phyloP scores from a whole-genome alignment of 2,888 invertebrate species.

The Dicroscelio sp. region DNA sequence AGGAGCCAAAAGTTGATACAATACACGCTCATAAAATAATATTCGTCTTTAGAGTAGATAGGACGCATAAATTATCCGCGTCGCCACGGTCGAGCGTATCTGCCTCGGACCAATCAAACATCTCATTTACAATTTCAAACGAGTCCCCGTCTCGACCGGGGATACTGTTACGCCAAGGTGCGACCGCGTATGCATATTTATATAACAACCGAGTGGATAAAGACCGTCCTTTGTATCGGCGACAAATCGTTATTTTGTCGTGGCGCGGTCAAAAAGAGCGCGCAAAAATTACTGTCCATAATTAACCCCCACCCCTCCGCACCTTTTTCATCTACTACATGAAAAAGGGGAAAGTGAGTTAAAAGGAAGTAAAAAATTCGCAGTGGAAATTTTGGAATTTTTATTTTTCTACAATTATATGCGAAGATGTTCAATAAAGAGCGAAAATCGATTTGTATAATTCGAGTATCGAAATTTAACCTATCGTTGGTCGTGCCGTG shows the following conservation, averaged over 20 bases:
- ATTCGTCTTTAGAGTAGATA: conserved; percentile 59
- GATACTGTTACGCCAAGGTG: conserved; percentile 74
- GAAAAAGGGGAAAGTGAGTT: no score
- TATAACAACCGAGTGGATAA: conserved; percentile 68
- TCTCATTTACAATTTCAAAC: conserved; percentile 82
- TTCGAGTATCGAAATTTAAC: no score
- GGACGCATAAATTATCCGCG: conserved; percentile 76
- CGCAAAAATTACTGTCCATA: conserved; percentile 33
- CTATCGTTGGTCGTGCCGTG: no score
- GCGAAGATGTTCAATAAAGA: no score
- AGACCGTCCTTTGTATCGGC: conserved; percentile 69
- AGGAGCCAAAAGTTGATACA: conserved; percentile 47
- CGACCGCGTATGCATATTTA: conserved; percentile 79
- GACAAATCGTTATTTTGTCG: conserved; percentile 75
- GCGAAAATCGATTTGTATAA: no score
- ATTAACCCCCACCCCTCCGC: not conserved
- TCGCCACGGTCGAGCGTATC: conserved; percentile 63
- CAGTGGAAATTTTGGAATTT: no score
- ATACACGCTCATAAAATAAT: conserved; percentile 71
- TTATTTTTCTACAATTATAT: no score
- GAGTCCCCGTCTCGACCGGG: conserved; percentile 67
- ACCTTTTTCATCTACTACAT: no score
- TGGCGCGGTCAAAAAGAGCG: conserved; percentile 26
- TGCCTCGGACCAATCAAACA: conserved; percentile 76
- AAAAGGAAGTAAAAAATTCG: no score